These are phyloP conservation scores for Euzophera pinguis DNA, from an alignment of 2,888 invertebrate species.

Conservation along the genomic window DNA sequence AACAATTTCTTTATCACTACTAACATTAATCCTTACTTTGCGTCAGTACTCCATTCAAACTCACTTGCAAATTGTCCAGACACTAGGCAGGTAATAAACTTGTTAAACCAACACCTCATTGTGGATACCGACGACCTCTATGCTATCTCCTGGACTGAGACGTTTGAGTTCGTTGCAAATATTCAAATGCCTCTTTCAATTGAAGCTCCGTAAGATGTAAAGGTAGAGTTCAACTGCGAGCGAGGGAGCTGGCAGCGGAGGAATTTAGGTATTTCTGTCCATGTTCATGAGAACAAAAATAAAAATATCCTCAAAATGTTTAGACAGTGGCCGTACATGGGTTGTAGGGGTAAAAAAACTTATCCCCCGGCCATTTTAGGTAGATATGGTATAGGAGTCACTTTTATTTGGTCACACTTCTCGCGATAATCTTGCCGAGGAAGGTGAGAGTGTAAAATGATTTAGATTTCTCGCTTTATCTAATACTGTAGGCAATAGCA, in stretches of 20 bases:
- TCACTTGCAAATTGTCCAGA: background rate
- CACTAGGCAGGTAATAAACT: background rate
- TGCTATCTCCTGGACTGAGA: background rate
- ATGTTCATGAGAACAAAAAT: background rate
- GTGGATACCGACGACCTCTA: background rate
- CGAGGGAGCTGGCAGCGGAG: background rate
- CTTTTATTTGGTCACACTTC: no score
- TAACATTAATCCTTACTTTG: background rate
- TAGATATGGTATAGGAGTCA: no score
- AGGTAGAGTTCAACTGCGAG: background rate
- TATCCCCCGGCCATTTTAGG: no score
- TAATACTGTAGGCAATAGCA: no score
- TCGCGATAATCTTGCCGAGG: no score
- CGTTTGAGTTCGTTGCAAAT: slow-evolving; percentile 8
- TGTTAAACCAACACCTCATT: background rate
- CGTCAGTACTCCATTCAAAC: background rate
- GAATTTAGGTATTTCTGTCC: background rate
- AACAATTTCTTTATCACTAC: no score
- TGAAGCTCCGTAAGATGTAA: background rate
- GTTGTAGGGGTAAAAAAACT: no score
- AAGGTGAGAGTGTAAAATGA: no score
- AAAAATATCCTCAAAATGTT: no score
- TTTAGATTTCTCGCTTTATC: no score
- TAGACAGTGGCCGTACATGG: no score
- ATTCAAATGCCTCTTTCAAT: slow-evolving; percentile 10